Evolutionary conservation across 2,797 vertebrate species (phyloP).

Genomic region (Valencia hispanica): DNA sequence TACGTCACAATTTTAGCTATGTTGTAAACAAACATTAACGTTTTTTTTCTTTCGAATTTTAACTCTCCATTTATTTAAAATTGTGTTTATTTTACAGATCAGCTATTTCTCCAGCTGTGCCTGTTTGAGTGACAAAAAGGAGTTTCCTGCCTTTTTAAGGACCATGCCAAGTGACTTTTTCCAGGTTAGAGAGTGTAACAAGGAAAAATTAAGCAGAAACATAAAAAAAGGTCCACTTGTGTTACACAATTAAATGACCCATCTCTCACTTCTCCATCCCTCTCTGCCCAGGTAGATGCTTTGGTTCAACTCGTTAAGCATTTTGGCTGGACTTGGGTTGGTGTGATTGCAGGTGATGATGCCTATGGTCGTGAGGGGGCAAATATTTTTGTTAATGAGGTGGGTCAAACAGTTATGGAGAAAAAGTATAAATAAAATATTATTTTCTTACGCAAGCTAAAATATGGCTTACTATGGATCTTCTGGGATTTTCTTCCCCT

Average conservation of each 20-base stretch:
- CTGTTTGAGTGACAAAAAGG: conserved; percentile 82
- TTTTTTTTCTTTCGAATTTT: background rate
- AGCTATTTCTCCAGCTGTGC: conserved; percentile 88
- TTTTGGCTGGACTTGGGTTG: conserved; percentile 86
- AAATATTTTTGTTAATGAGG: conserved; percentile 77
- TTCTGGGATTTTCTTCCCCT: conserved; percentile 1
- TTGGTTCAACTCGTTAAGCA: conserved; percentile 81
- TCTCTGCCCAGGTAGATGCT: conserved; percentile 71
- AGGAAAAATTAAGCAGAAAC: background rate
- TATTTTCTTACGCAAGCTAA: background rate
- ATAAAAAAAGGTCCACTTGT: background rate
- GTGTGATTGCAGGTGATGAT: conserved; percentile 82
- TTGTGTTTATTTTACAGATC: conserved; percentile 58
- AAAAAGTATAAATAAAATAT: background rate
- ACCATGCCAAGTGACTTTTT: conserved; percentile 86
- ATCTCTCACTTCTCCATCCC: background rate
- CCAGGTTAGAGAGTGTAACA: conserved; percentile 66
- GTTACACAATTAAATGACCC: background rate
- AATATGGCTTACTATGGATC: background rate
- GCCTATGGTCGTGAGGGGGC: conserved; percentile 82
- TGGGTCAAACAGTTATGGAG: conserved; percentile 28
- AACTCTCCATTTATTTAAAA: background rate
- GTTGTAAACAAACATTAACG: background rate
- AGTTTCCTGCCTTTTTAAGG: conserved; percentile 83
- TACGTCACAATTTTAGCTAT: background rate